Base-by-base conservation (phyloP, 1,140 invertebrate species). In the Charaxes varanes region DNA sequence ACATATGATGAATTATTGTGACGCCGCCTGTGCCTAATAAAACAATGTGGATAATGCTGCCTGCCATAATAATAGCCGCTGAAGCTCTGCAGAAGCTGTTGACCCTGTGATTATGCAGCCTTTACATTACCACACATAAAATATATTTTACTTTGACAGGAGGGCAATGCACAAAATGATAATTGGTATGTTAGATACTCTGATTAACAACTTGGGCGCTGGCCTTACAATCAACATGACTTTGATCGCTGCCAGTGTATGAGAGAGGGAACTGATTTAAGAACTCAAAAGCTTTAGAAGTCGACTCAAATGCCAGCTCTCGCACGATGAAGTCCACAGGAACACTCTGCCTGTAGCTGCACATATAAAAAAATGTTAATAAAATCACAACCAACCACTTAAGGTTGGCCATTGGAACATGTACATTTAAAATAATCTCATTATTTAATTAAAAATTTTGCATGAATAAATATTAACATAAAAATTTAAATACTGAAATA, bases 291-390 rank as follows among this genome's bases (percentile, higher is more conserved):
- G 91, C 94, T 77, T 95, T 93, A 74, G 92, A 90, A 70, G 82
- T 84, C 54, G 90, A 90, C 63, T 91, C 88, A 88, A 97, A 97
- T 61, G 92, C 94, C 87, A 98, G 89, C 86, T 94, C 91, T 83
- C 89, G 89, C 74, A 88, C 84, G 82, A 97, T 87, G 89, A 92
- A 95, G 76, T 91, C 89, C 85, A 97, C 87, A 62, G 92, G 90
- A 86, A 97, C 87, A 83, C 88, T 90, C 86, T 94, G 95, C 66
- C 96, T 94, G 89, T 95, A 98, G 88, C 96, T 98, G 93, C 85
- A 91, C 89, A 90, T 68, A 89, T 86, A 87, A 87, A 71, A 78
- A 79, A 49, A 82, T 50, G 57, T 76, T 78, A 70, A 69, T 69
- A 65, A 61, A 71, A 61, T n/a, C 59, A 73, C 32, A 37, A 45